A percentile compares a stretch with the other conserved stretches of the same genome.
Conservation (phyloP, 2,113 vertebrate species). For the Mormyrus lacerda region DNA sequence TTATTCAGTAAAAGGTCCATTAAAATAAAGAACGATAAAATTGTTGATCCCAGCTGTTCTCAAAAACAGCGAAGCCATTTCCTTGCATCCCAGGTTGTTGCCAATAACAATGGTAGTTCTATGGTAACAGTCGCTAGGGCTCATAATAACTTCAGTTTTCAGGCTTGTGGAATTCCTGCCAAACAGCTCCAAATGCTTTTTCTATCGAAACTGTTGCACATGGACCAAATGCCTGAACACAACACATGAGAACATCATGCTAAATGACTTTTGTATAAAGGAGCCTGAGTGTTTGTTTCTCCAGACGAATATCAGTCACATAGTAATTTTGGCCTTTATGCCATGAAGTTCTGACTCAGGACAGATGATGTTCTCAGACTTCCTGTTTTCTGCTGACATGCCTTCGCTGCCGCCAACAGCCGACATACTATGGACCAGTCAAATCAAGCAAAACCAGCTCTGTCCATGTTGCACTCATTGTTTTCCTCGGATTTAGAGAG, state of each 20-base stretch:
- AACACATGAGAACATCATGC: not conserved
- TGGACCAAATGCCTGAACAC: not conserved
- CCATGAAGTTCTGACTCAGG: not conserved
- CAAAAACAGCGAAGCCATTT: not conserved
- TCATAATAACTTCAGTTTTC: slow-evolving; percentile 22
- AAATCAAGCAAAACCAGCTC: not conserved
- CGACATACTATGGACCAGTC: not conserved
- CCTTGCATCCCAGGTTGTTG: slow-evolving; percentile 27
- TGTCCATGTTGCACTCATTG: not conserved
- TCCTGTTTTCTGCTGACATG: not conserved
- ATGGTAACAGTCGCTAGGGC: slow-evolving; percentile 23
- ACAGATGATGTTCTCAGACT: not conserved
- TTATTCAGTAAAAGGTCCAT: not conserved
- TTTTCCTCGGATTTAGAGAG: not conserved
- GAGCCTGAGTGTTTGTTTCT: not conserved
- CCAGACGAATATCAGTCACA: not conserved
- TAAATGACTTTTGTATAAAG: not conserved
- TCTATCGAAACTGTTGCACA: not conserved
- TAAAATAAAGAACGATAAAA: not conserved
- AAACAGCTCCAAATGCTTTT: not conserved
- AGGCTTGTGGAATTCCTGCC: slow-evolving; percentile 25
- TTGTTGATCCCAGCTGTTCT: not conserved
- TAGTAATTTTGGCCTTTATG: not conserved
- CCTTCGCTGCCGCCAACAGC: not conserved
- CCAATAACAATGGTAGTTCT: slow-evolving; percentile 37